Percentiles rank a stretch among this genome's conserved stretches.
These are phyloP conservation scores for Phymanthus crucifer DNA, from an alignment of 92 coral and sea anemone species.

Conservation along the genomic window DNA sequence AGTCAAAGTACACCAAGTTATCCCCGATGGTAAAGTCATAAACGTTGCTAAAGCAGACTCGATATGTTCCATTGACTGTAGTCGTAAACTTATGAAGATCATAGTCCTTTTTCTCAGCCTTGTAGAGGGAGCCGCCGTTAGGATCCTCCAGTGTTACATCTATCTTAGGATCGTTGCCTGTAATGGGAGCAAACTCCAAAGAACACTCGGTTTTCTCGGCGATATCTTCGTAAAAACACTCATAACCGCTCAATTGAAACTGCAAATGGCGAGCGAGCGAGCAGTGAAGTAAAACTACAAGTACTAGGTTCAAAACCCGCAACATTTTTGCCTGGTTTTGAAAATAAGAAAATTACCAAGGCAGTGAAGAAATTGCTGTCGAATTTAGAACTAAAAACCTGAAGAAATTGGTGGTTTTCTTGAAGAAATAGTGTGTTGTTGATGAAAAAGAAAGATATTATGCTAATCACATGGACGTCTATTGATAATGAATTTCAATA, in stretches of 20 bases:
- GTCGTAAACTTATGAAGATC: constrained; percentile 85
- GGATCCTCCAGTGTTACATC: constrained; percentile 89
- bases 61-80: constrained; percentile 71
- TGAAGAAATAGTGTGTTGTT: neutral
- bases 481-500: constrained; percentile 11
- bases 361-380: neutral
- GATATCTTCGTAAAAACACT: constrained; percentile 93
- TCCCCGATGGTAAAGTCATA: constrained; percentile 91
- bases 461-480: constrained; percentile 6
- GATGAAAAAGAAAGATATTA: constrained; percentile 11
- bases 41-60: constrained; percentile 94
- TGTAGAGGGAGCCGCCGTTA: constrained; percentile 69
- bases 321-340: constrained; percentile 13
- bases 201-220: constrained; percentile 85
- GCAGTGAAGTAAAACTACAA: constrained; percentile 20
- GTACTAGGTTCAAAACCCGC: constrained; percentile 4
- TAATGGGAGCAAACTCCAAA: constrained; percentile 91
- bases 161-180: constrained; percentile 90
- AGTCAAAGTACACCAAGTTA: constrained; percentile 94
- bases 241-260: constrained; percentile 91
- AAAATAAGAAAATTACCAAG: neutral
- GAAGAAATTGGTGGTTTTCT: neutral
- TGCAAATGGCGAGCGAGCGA: constrained; percentile 79
- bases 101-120: constrained; percentile 87
- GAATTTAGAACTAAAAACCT: neutral